Evolutionary conservation across 2,113 vertebrate genomes (phyloP).

Genomic region (Ciconia maguari): DNA sequence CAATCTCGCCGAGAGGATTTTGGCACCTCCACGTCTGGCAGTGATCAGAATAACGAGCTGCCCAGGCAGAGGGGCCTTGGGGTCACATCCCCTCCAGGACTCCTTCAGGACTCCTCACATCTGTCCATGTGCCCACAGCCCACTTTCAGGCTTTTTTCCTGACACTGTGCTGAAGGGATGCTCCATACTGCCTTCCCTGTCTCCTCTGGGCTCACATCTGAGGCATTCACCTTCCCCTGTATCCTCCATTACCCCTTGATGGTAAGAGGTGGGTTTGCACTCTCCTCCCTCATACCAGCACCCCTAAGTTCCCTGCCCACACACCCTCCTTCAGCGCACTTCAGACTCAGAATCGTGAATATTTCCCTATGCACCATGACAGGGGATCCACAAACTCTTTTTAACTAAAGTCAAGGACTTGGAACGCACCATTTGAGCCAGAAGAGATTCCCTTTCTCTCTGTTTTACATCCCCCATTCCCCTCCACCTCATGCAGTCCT

Average conservation of each 20-base stretch:
- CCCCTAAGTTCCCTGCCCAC: neutral
- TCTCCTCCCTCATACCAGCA: neutral
- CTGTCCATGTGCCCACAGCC: neutral
- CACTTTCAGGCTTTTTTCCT: neutral
- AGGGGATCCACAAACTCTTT: neutral
- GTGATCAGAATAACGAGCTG: neutral
- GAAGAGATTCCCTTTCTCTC: neutral
- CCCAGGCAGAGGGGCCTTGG: neutral
- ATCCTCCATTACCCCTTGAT: accelerated
- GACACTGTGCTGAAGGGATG: neutral
- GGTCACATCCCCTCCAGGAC: neutral
- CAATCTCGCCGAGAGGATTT: neutral
- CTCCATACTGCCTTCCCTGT: neutral
- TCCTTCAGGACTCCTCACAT: neutral
- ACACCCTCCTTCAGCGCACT: neutral
- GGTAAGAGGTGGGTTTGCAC: neutral
- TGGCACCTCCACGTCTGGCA: accelerated
- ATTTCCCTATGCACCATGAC: neutral
- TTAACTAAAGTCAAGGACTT: neutral
- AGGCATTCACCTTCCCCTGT: neutral
- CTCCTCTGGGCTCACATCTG: neutral
- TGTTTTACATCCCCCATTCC: neutral
- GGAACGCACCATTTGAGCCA: neutral
- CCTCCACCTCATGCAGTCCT: neutral
- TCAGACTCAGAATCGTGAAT: neutral